phyloP scores from a whole-genome alignment of 2,113 vertebrate genomes.

The crab-eating macaque (Macaca fascicularis) region T2T-MFA8v1.1 NC_088381.1:119505501-119506000 shows the following conservation, averaged over 20 bases:
- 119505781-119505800: background rate
- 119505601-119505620: background rate
- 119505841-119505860: background rate
- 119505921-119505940: background rate
- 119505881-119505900: constrained; percentile 36
- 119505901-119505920: background rate
- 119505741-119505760: background rate
- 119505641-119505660: background rate
- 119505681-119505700: background rate
- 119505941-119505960: background rate
- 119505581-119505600: background rate
- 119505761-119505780: constrained; percentile 27
- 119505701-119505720: background rate
- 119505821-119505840: background rate
- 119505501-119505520: background rate
- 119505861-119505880: background rate
- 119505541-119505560: background rate
- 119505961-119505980: background rate
- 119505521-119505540: background rate
- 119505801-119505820: background rate
- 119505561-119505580: background rate
- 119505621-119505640: background rate
- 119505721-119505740: background rate
- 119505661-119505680: background rate
- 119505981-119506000: background rate